Percentiles rank a stretch among this genome's conserved stretches.
phyloP scores from a whole-genome alignment of 1,140 invertebrate species.

The Tenebrio molitor region DNA sequence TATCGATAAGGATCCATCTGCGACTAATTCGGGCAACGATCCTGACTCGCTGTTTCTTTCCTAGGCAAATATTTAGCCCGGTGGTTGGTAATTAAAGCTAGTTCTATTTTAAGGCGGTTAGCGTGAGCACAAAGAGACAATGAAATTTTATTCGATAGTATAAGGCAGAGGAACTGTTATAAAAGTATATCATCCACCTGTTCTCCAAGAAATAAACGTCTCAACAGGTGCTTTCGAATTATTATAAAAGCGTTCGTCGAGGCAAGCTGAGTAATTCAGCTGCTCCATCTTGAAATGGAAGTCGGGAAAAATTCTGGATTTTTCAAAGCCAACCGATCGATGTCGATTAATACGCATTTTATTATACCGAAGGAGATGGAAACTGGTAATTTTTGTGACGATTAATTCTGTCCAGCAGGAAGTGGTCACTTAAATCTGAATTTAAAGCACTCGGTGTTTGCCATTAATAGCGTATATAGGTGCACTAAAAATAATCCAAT shows the following conservation, averaged over 20 bases:
- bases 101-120: too few relatives aligned
- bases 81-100: too few relatives aligned
- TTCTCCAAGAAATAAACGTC: slow-evolving; percentile 17
- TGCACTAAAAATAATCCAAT: slow-evolving; percentile 11
- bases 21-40: too few relatives aligned
- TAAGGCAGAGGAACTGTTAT: slow-evolving; percentile 21
- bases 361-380: too few relatives aligned
- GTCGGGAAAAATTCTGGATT: slow-evolving; percentile 5
- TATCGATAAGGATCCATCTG: too few relatives aligned
- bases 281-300: slow-evolving; percentile 13
- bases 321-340: too few relatives aligned
- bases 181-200: slow-evolving; percentile 21
- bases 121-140: neutral
- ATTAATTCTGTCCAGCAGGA: too few relatives aligned
- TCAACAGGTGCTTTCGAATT: slow-evolving; percentile 21
- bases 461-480: neutral
- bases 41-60: too few relatives aligned
- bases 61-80: too few relatives aligned
- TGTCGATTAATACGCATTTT: too few relatives aligned
- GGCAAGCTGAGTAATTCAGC: slow-evolving; percentile 30
- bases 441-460: neutral
- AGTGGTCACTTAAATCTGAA: neutral
- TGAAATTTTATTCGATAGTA: slow-evolving; percentile 10
- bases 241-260: slow-evolving; percentile 11
- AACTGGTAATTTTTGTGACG: too few relatives aligned